Base-by-base conservation (phyloP, 1,140 invertebrate genomes). In the Camponotus vicinus region DNA sequence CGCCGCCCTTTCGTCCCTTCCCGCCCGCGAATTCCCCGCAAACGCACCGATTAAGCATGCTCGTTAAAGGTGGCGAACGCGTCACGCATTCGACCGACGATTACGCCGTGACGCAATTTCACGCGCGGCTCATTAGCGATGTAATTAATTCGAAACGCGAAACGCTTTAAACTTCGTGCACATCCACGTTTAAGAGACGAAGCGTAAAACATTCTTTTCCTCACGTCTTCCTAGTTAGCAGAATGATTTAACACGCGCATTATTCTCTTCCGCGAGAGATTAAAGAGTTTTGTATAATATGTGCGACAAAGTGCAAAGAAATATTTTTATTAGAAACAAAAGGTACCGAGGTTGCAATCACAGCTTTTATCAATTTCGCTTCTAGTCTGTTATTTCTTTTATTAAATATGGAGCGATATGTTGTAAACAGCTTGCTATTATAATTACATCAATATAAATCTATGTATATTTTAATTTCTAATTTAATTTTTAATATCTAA, bases 111-210 rank as follows among this genome's bases (percentile, higher is more conserved):
- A 88, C 80, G 89, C 73, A 66, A 83, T 88, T 88, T 85, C 78
- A 87, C 79, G 75, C 80, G 89, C 69, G 71, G 75, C 90, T 91
- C 90, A 91, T 92, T 92, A 92, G 88, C 84, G 87, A 66, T 84
- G 84, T 78, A 90, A 91, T 91, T 92, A 92, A 92, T 92, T 92
- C 83, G 85, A 91, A 85, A 85, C 83, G 82, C 85, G 88, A 83
- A 88, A 67, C 61, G 61, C 86, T 42, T 27, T 37, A 64, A 78
- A 66, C 27, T 64, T 61, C 61, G 52, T 82, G 5, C 49, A 7
- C 49, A 67, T 73, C 5, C 37, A 27, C 27, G 18, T 82, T 67
- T 59, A 34, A 49, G 8, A 52, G 32, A 75, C 61, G 45, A 66
- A 64, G 55, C 32, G 27, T 55, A 73, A 63, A 40, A 77, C 15